Percentiles rank a stretch among this genome's conserved stretches.
Conservation (phyloP, 2,888 invertebrate genomes). For the Lysandra bellargus region DNA sequence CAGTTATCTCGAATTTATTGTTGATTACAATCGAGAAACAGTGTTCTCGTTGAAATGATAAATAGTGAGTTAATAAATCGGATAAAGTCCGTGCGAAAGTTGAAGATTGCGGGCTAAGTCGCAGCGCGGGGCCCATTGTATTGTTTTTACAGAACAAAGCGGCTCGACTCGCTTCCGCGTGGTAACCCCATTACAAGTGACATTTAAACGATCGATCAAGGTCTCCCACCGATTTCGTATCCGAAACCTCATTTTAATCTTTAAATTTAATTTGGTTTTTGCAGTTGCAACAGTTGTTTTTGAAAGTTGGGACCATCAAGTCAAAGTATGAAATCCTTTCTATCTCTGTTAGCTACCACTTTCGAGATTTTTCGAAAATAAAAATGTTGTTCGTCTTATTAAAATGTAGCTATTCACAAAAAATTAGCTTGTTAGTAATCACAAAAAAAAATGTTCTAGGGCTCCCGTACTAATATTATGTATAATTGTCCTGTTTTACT, state of each 20-base stretch:
- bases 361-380: no score
- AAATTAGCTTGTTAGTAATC: no score
- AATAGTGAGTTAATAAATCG: conserved; percentile 6
- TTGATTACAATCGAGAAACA: conserved; percentile 32
- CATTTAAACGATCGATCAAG: conserved; percentile 74
- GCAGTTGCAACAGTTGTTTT: neutral
- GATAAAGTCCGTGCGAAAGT: conserved; percentile 52
- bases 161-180: conserved; percentile 61
- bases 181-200: conserved; percentile 68
- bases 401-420: no score
- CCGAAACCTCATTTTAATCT: neutral
- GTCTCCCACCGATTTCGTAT: conserved; percentile 45
- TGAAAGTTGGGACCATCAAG: neutral
- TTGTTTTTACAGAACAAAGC: conserved; percentile 64
- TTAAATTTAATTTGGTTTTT: neutral
- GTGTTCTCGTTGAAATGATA: conserved; percentile 46
- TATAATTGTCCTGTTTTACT: no score
- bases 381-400: no score
- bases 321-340: no score
- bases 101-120: conserved; percentile 48
- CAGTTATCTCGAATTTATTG: no score
- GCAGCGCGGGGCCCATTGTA: conserved; percentile 46
- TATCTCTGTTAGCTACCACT: no score
- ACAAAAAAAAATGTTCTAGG: no score
- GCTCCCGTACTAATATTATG: no score